These are phyloP conservation scores for Watsonalla binaria DNA, from an alignment of 2,888 invertebrate genomes.

Conservation along the genomic window DNA sequence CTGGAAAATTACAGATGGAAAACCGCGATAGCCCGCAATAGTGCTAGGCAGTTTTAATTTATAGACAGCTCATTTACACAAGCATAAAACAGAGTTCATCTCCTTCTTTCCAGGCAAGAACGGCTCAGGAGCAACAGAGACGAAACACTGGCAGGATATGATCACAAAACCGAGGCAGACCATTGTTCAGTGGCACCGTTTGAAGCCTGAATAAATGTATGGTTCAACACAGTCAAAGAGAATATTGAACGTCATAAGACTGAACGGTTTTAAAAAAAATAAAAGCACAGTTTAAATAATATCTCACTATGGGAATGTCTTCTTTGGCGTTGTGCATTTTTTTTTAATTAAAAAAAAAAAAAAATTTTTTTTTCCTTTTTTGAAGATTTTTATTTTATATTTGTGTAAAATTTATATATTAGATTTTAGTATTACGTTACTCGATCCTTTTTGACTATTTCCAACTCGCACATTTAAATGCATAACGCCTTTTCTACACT, in stretches of 20 bases:
- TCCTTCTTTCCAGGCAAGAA: conserved; percentile 86
- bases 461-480: not conserved
- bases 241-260: conserved; percentile 72
- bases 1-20: too few species aligned
- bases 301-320: conserved; percentile 17
- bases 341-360: not conserved
- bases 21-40: too few species aligned
- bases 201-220: conserved; percentile 90
- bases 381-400: too few species aligned
- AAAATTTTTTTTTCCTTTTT: too few species aligned
- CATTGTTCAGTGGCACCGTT: conserved; percentile 97
- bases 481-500: not conserved
- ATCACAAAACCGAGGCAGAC: conserved; percentile 97
- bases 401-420: too few species aligned
- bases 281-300: conserved; percentile 41
- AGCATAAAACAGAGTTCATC: not conserved
- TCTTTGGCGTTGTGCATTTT: conserved; percentile 18
- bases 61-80: not conserved
- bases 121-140: conserved; percentile 96
- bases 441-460: too few species aligned
- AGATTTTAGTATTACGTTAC: too few species aligned
- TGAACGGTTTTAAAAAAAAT: conserved; percentile 64
- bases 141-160: conserved; percentile 99
- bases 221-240: conserved; percentile 36
- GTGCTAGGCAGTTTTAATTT: not conserved